Conservation (phyloP, 92 coral and sea anemone species). For the Heteractis magnifica region DNA sequence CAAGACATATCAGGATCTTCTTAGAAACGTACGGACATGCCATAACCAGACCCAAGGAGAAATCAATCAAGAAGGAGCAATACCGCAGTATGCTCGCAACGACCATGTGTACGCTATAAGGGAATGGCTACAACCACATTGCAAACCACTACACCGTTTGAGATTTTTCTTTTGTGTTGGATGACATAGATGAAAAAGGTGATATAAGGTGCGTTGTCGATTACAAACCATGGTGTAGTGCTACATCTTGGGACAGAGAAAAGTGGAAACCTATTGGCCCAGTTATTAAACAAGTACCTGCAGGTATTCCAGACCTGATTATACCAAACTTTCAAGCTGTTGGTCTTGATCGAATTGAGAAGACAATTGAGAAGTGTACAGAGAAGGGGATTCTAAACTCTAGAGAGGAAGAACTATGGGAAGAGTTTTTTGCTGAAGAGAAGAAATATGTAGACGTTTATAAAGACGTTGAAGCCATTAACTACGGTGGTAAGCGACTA, state of each 20-base stretch:
- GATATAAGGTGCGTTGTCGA: background rate
- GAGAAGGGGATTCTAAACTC: slow-evolving; percentile 35
- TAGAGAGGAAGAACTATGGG: slow-evolving; percentile 37
- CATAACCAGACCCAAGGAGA: no score
- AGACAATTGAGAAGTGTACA: slow-evolving; percentile 48
- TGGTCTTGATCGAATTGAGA: slow-evolving; percentile 20
- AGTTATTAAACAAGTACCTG: slow-evolving; percentile 8
- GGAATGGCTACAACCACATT: background rate
- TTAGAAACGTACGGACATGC: no score
- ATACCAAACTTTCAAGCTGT: slow-evolving; percentile 39
- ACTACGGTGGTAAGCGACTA: background rate
- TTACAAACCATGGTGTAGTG: slow-evolving; percentile 18
- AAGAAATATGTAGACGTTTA: background rate
- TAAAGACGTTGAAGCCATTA: slow-evolving; percentile 15
- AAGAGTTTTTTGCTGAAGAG: slow-evolving; percentile 20
- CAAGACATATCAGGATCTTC: no score
- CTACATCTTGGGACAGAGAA: background rate
- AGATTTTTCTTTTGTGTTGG: slow-evolving; percentile 35
- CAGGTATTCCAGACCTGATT: slow-evolving; percentile 34
- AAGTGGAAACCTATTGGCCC: slow-evolving; percentile 1
- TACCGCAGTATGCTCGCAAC: no score
- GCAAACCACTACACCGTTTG: slow-evolving; percentile 24
- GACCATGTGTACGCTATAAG: no score
- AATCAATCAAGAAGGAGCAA: no score
- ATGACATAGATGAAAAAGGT: slow-evolving; percentile 17